Evolutionary conservation across 1,140 invertebrate species (phyloP), one percentile per base, ranked within the genome.

Genomic region (Adoxophyes honmai): DNA sequence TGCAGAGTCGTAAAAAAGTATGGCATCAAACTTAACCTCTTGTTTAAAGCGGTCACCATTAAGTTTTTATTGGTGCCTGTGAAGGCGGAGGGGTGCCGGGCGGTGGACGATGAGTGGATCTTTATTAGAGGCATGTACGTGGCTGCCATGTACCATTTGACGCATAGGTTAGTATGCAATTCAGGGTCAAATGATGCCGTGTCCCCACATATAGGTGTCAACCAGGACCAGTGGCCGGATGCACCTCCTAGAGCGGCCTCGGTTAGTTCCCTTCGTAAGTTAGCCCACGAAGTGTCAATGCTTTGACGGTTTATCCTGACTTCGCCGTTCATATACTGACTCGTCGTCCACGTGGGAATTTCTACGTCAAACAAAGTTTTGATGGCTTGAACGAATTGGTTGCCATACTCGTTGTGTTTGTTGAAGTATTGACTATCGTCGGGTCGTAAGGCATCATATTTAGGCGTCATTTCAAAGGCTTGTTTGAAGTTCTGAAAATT

Each of bases 61-160:
- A 75, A 34, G 1, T 35, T 55, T 53, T 60, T 80, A 9, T 79
- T 63, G 4, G 62, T 81, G 9, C 82, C 80, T 34, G 54, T 54
- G 34, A 86, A 86, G 4, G 73, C 60, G 11, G 76, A 39, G 0
- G 86, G 82, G 62, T 87, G 63, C 65, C 81, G 74, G 1, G 59
- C 18, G 5, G 52, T 53, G 3, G 9, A 15, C 60, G 73, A 81
- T 0, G 84, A 83, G 52, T 89, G 73, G 14, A 87, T 81, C 56
- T 78, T 81, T 1, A 87, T 56, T 53, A 84, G 60, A 7, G 84
- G 86, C 18, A 87, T 61, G 37, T 73, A 89, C 1, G 71, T 80
- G 4, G 66, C 68, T 5, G 84, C 83, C 73, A 86, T 71, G 52
- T 89, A 89, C 86, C 86, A 89, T 75, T 89, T 89, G 1, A 81